A percentile compares a stretch with the other conserved stretches of the same genome.
Evolutionary conservation across 2,888 invertebrate species (phyloP).

Genomic region (Stegana nigrithorax): DNA sequence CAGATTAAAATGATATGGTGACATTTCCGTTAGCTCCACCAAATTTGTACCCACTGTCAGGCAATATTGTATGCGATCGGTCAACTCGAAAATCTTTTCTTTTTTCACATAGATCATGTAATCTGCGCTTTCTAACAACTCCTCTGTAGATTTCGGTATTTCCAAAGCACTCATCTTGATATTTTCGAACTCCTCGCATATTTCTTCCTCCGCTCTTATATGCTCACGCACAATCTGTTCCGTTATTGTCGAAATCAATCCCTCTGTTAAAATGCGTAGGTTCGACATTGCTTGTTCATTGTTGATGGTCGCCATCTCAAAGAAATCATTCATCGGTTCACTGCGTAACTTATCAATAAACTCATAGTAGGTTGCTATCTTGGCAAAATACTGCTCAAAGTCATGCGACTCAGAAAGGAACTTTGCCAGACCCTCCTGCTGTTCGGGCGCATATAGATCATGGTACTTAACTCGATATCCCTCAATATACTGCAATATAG

Average conservation of each 20-base stretch:
- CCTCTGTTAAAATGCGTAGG: constrained; percentile 72
- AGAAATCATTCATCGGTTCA: constrained; percentile 77
- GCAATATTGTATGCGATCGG: constrained; percentile 77
- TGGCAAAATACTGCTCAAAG: constrained; percentile 74
- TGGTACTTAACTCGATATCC: constrained; percentile 72
- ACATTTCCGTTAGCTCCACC: constrained; percentile 81
- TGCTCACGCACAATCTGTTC: constrained; percentile 75
- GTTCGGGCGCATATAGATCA: constrained; percentile 70
- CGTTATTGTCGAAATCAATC: constrained; percentile 74
- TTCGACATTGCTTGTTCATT: constrained; percentile 75
- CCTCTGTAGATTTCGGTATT: constrained; percentile 82
- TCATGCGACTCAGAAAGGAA: constrained; percentile 71
- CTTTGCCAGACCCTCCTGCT: constrained; percentile 68
- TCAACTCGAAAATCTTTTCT: constrained; percentile 76
- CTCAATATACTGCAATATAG: constrained; percentile 72
- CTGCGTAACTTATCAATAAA: constrained; percentile 74
- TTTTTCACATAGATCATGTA: constrained; percentile 86
- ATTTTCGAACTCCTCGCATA: constrained; percentile 79
- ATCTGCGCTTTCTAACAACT: constrained; percentile 82
- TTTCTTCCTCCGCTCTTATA: constrained; percentile 75
- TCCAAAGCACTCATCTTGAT: constrained; percentile 77
- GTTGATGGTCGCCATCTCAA: constrained; percentile 74
- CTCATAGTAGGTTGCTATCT: constrained; percentile 73
- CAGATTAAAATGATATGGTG: constrained; percentile 79
- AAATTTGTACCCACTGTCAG: constrained; percentile 75